Percentiles rank a stretch among this genome's conserved stretches.
Conservation (phyloP, 2,113 vertebrate genomes). For the Tachuris rubrigastra region DNA sequence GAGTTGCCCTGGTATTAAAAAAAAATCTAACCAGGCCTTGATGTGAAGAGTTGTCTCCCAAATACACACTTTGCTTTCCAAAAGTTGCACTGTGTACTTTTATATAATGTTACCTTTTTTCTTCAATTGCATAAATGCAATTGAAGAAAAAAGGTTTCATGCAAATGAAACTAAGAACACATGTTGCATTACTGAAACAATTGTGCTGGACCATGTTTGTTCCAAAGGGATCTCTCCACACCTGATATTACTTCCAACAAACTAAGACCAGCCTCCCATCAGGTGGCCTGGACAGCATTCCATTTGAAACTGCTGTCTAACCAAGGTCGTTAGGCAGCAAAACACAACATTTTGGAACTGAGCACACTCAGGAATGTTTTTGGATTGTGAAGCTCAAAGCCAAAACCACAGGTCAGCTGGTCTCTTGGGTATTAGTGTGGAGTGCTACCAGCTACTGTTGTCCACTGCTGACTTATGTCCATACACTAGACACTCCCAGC, state of each 20-base stretch:
- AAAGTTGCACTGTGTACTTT: not conserved
- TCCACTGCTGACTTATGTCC: not conserved
- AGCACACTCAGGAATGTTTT: not conserved
- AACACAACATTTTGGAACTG: not conserved
- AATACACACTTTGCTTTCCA: not conserved
- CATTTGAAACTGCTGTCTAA: not conserved
- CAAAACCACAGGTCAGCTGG: not conserved
- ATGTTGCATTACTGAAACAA: not conserved
- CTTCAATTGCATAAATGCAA: not conserved
- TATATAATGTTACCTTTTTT: not conserved
- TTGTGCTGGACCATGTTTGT: not conserved
- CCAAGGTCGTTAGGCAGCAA: not conserved
- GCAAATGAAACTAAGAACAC: slow-evolving; percentile 34
- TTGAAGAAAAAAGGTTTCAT: not conserved
- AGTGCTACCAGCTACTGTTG: not conserved
- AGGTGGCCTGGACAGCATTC: not conserved
- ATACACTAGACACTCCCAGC: not conserved
- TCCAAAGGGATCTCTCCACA: slow-evolving; percentile 6
- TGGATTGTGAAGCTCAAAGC: not conserved
- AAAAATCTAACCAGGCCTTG: not conserved
- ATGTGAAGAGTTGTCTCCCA: not conserved
- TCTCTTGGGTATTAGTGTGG: not conserved
- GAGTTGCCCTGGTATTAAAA: not conserved
- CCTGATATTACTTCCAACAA: slow-evolving; percentile 8
- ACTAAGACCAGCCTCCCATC: not conserved